Conservation (phyloP, 2,797 vertebrate genomes). For the Cossypha polioptera region DNA sequence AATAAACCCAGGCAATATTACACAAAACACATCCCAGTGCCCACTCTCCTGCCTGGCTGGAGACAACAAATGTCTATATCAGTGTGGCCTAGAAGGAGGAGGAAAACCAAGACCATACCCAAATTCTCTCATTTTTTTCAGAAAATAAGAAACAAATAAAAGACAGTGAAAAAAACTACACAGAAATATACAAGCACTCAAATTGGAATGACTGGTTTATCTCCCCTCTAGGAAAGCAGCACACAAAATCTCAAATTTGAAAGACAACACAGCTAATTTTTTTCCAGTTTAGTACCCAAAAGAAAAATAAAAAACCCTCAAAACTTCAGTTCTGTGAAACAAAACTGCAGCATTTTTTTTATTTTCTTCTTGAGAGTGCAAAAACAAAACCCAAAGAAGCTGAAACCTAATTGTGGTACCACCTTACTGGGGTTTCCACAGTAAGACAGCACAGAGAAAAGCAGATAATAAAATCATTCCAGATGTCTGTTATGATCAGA, state of each 20-base stretch:
- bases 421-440: not conserved
- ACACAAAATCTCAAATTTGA: not conserved
- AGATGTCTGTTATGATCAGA: not conserved
- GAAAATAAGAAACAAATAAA: not conserved
- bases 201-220: not conserved
- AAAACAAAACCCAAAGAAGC: not conserved
- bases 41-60: not conserved
- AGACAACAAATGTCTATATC: not conserved
- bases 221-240: not conserved
- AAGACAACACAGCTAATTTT: not conserved
- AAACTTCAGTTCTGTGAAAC: not conserved
- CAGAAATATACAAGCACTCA: not conserved
- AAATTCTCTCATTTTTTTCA: not conserved
- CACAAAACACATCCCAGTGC: not conserved
- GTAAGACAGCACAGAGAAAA: not conserved
- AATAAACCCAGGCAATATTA: not conserved
- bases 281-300: not conserved
- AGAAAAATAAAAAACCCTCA: not conserved
- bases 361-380: not conserved
- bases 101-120: rapidly evolving
- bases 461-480: not conserved
- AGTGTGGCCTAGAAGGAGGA: not conserved
- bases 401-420: not conserved
- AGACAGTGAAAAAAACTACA: not conserved
- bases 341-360: not conserved